Base-by-base conservation (phyloP, 2,888 invertebrate genomes). In the Macropis europaea region DNA sequence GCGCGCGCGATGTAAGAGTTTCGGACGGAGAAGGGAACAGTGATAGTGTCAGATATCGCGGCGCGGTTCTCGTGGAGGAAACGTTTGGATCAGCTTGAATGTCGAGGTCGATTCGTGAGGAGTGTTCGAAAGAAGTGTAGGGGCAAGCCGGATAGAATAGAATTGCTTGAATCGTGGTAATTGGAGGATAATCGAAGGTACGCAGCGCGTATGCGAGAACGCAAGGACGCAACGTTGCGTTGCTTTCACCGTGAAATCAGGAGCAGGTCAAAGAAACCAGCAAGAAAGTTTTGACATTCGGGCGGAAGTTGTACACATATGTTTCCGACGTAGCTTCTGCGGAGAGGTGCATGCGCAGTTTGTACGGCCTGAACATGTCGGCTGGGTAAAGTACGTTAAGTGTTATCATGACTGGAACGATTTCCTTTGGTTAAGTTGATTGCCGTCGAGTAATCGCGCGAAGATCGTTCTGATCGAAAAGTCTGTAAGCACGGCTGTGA, bases 351-450 rank as follows among this genome's bases (percentile, higher is more conserved):
- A 81, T 72, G 87, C 88, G 87, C 86, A 82, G 60, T 77, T 50
- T 60, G 68, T 81, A 80, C 80, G 79, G 84, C 74, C 84, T 83
- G 84, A 88, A 87, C 82, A 89, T 89, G 88, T 89, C 88, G 88
- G 84, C 85, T 86, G 86, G 83, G 76, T 86, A 85, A 87, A 81
- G 78, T 84, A 87, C 85, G 87, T 83, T 77, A 82, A 82, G 77
- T 81, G 83, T 86, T 86, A 84, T 84, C 83, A 85, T 83, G 83
- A 77, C 59, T 77, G 60, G 79, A 81, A 81, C 79, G 73, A 79
- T 81, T 77, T 85, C 80, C 70, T 73, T 82, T 82, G 82, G 84
- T 83, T 84, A 80, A 85, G 82, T 81, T 83, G 67, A 66, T 66
- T 71, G 71, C 68, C 64, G 54, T 52, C 43, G 47, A 64, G 68